Evolutionary conservation across 2,888 invertebrate species (phyloP), one percentile per base, ranked within the genome.

Genomic region (Pristionchus entomophagus): DNA sequence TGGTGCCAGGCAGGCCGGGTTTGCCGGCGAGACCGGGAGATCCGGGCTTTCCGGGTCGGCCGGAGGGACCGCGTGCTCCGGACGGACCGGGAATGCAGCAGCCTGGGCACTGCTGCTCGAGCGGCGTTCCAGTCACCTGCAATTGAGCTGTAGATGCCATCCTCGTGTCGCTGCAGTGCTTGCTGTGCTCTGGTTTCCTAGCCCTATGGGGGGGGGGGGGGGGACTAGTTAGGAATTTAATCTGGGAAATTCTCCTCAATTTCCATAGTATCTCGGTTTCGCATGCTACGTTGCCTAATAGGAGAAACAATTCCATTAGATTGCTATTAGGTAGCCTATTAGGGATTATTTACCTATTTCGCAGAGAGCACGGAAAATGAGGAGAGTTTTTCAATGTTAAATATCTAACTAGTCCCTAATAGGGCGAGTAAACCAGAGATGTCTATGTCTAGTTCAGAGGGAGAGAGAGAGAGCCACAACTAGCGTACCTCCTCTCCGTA

Each of bases 81-180:
- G 93, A 91, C 10, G 93, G 93, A 56, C 92, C 85, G 17, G 85
- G 38, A 38, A 85, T 85, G 41, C 85, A 85, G 56, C 85, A 85
- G 17, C 92, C 93, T 6, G 93, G 93, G 84, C 93, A 93, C 83
- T 93, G 92, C 78, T 91, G 91, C 78, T 93, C 91, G 32, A 93
- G 85, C 12, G 93, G 93, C 5, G 91, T 91, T 45, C 93, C 93
- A 32, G 92, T 93, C 26, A 90, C 89, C 84, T 92, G 87, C 29
- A 80, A 38, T 26, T n/a, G 51, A 0, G 3, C 17, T 0, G 19
- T 51, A 22, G 17, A 51, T 51, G 22, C 19, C 22, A 51, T 22
- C 22, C 19, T 51, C 10, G 19, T 51, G 14, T 51, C 22, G 12
- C 22, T 51, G 2, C 5, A 51, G 12, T 51, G 22, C 17, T 22